Evolutionary conservation across 2,113 vertebrate species (phyloP), one percentile per base, ranked within the genome.

Genomic region (Nothocercus nigrocapillus): DNA sequence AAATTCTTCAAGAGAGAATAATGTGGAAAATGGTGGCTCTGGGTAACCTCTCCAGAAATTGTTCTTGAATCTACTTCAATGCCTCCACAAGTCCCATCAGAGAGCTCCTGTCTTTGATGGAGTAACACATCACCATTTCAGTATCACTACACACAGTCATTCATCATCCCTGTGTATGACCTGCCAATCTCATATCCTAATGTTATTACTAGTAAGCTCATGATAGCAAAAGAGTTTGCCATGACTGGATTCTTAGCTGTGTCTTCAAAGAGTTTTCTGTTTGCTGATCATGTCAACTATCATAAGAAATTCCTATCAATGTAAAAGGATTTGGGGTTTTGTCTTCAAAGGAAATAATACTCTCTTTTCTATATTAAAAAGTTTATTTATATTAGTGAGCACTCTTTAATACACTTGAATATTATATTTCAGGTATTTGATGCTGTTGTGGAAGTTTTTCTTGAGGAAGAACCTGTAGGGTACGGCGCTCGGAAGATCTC

Each of bases 111-210:
- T 44, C 56, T 28, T 15, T 17, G 36, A 13, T 25, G 63, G 1
- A 3, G 30, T 27, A 27, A 63, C 18, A 40, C 1, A 0, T 36
- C 51, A 74, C 54, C 54, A 44, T 89, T 22, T 18, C 30, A 63
- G 27, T 22, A 40, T n/a, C n/a, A 19, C 68, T 61, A n/a, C 54
- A 42, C 47, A 56, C 11, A 1, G 2, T 36, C 32, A 13, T 10
- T 75, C 36, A 51, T 25, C 2, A 0, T 12, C 30, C 11, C 47
- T 7, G 1, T 0, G 1, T 47, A 32, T 7, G 7, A 16, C 19
- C 61, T 56, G 53, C 11, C 62, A 62, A 25, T 12, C 34, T 17
- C 5, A 5, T n/a, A 22, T 18, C 25, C 62, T 15, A 58, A 58
- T n/a, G 25, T 40, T 66, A 30, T 28, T 44, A 44, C 22, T 45